These are phyloP conservation scores for Leptinotarsa peninsularis DNA, from an alignment of 2,888 invertebrate genomes.

Conservation along the genomic window DNA sequence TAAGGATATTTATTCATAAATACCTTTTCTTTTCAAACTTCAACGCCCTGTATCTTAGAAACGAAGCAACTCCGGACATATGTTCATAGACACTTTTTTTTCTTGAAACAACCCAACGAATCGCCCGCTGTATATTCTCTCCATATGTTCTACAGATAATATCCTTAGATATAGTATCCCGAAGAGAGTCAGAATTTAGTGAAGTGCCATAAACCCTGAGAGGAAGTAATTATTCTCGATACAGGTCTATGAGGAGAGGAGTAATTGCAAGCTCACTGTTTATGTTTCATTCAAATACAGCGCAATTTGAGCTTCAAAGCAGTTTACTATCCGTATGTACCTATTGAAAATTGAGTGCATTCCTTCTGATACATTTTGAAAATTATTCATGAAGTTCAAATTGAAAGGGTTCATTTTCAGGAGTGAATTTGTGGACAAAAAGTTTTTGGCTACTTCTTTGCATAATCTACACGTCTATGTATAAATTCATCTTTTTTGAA, in stretches of 20 bases:
- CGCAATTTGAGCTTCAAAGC: constrained; percentile 28
- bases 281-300: constrained; percentile 46
- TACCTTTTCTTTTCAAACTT: too few relatives aligned
- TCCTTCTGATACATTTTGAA: background rate
- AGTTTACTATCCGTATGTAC: constrained; percentile 35
- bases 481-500: too few relatives aligned
- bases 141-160: background rate
- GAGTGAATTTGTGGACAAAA: too few relatives aligned
- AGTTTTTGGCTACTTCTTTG: too few relatives aligned
- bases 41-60: too few relatives aligned
- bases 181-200: background rate
- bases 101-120: too few relatives aligned
- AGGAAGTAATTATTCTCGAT: constrained; percentile 43
- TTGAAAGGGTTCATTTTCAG: too few relatives aligned
- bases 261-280: constrained; percentile 45
- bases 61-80: too few relatives aligned
- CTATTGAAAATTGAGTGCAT: background rate
- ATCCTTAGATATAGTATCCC: background rate
- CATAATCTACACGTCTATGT: too few relatives aligned
- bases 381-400: too few relatives aligned
- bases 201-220: constrained; percentile 31
- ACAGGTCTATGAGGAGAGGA: constrained; percentile 30
- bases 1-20: too few relatives aligned
- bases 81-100: too few relatives aligned
- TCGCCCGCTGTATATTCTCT: background rate